phyloP scores from a whole-genome alignment of 1,140 invertebrate genomes.

The Varroa destructor region DNA sequence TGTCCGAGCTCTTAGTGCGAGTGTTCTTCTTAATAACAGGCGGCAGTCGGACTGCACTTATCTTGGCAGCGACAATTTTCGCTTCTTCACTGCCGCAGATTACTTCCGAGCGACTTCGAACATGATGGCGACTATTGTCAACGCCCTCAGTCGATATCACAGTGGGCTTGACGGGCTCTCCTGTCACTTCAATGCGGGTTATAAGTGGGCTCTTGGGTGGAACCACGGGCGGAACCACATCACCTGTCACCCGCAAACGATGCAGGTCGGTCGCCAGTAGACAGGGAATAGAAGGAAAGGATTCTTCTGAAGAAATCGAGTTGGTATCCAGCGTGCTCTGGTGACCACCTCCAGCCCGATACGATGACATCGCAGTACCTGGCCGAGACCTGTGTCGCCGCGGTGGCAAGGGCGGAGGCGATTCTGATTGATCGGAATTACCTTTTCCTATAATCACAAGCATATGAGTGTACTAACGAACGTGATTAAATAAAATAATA shows the following conservation, averaged over 20 bases:
- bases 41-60: neutral
- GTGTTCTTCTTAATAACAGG: conserved; percentile 13
- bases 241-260: conserved; percentile 1
- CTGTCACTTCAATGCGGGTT: conserved; percentile 21
- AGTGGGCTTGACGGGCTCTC: conserved; percentile 25
- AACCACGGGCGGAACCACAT: conserved; percentile 18
- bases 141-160: conserved; percentile 24
- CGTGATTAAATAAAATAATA: neutral
- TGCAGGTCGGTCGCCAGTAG: conserved; percentile 19
- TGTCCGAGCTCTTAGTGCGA: conserved; percentile 25
- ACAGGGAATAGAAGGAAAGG: conserved; percentile 22
- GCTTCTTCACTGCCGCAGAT: conserved; percentile 15
- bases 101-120: conserved; percentile 9
- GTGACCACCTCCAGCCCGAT: neutral
- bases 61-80: too few species aligned
- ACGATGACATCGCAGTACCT: conserved; percentile 16
- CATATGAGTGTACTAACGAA: neutral
- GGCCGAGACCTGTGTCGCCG: conserved; percentile 11
- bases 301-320: conserved; percentile 16
- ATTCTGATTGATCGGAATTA: conserved; percentile 20
- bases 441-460: conserved; percentile 9
- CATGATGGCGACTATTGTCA: neutral
- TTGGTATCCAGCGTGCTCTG: conserved; percentile 19
- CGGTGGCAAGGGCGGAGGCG: conserved; percentile 12
- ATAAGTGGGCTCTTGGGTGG: conserved; percentile 14